These are phyloP conservation scores for Anastatus disparis DNA, from an alignment of 1,140 invertebrate genomes.

Conservation along the genomic window DNA sequence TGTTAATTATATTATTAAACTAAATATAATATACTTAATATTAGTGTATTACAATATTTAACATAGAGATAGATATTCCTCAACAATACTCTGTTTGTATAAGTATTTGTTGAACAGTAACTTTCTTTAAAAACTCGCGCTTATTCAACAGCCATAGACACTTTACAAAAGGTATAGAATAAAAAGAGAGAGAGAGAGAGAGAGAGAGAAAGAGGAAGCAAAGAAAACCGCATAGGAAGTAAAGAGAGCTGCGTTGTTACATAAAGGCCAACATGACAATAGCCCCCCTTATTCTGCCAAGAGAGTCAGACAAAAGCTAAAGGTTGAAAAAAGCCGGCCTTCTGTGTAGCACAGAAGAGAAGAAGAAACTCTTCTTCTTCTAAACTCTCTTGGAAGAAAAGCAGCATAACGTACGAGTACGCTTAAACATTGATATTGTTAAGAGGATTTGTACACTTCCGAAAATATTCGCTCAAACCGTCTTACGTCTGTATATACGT, in stretches of 20 bases:
- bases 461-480: no score
- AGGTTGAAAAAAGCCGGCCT: no score
- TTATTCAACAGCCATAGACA: neutral
- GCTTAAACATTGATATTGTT: conserved; percentile 32
- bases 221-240: conserved; percentile 17
- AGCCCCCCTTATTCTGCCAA: no score
- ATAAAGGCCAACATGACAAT: conserved; percentile 22
- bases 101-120: conserved; percentile 6
- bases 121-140: neutral
- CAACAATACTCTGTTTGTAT: neutral
- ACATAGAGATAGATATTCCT: no score
- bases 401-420: neutral
- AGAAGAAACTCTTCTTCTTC: no score
- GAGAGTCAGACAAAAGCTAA: conserved; percentile 19
- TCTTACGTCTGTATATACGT: no score
- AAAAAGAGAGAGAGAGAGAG: neutral
- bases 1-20: no score
- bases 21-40: no score
- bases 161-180: neutral
- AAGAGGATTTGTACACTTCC: conserved; percentile 10
- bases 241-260: conserved; percentile 19
- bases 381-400: no score
- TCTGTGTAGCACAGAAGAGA: no score
- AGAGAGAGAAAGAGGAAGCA: neutral
- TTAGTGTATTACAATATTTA: no score